A percentile compares a stretch with the other conserved stretches of the same genome.
Evolutionary conservation across 2,113 vertebrate species (phyloP).

Genomic region (Arizona elegans): DNA sequence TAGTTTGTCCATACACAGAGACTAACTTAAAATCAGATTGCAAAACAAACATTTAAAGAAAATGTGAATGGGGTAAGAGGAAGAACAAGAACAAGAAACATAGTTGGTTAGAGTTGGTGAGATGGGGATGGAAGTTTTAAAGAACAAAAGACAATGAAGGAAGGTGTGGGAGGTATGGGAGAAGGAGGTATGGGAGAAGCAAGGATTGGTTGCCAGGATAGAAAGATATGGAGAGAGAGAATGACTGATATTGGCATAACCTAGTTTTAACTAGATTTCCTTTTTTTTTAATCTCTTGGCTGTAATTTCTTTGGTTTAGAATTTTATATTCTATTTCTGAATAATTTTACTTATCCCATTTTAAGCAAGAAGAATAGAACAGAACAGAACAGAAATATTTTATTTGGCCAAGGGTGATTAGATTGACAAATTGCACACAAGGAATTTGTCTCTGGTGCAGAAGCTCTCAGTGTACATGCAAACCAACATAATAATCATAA

Average conservation of each 20-base stretch:
- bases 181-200: neutral
- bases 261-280: neutral
- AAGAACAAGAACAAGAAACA: neutral
- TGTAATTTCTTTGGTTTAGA: neutral
- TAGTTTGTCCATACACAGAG: neutral
- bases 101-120: neutral
- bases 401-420: no score
- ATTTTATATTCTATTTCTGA: neutral
- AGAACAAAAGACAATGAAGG: neutral
- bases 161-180: neutral
- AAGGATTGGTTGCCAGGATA: neutral
- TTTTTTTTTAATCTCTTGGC: neutral
- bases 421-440: no score
- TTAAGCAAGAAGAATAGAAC: neutral
- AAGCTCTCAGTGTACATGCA: no score
- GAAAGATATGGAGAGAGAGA: neutral
- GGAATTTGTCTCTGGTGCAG: no score
- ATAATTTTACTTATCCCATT: neutral
- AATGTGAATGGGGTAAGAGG: neutral
- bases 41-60: neutral
- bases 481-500: no score
- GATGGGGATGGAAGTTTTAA: neutral
- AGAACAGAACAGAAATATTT: no score
- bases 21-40: neutral
- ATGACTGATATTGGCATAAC: neutral